phyloP scores from a whole-genome alignment of 2,888 invertebrate genomes.

The Mythimna albipuncta region DNA sequence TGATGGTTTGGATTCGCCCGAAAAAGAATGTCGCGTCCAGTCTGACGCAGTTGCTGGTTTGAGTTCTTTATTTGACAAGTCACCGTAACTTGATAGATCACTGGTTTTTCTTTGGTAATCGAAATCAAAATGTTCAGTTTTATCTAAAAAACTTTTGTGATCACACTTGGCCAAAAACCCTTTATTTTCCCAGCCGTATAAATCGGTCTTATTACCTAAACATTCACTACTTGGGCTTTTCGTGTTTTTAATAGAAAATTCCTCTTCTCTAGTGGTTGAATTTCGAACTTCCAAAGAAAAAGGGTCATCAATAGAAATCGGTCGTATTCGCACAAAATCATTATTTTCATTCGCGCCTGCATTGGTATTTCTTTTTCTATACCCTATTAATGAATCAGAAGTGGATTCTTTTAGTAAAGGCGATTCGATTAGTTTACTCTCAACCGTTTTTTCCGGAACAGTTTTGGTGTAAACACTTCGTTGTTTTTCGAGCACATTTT shows the following conservation, averaged over 20 bases:
- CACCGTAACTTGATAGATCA: constrained; percentile 69
- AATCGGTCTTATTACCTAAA: constrained; percentile 86
- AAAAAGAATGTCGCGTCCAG: constrained; percentile 82
- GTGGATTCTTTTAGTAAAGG: constrained; percentile 86
- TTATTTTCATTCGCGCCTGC: constrained; percentile 74
- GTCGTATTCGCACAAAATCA: constrained; percentile 82
- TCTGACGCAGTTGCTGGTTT: constrained; percentile 72
- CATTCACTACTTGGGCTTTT: constrained; percentile 86
- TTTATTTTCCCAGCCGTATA: constrained; percentile 90
- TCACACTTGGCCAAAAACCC: constrained; percentile 86
- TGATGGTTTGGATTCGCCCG: constrained; percentile 82
- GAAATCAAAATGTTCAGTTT: constrained; percentile 71
- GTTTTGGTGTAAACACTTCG: constrained; percentile 62
- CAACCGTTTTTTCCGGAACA: constrained; percentile 70
- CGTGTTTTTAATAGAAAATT: constrained; percentile 71
- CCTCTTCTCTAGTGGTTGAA: constrained; percentile 69
- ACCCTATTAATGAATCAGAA: constrained; percentile 86
- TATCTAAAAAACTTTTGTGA: constrained; percentile 73
- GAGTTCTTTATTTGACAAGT: constrained; percentile 67
- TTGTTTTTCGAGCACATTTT: constrained; percentile 64
- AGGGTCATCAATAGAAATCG: constrained; percentile 88
- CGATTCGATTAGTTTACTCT: constrained; percentile 78
- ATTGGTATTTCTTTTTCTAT: constrained; percentile 77
- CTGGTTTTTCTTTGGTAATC: constrained; percentile 72
- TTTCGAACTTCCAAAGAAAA: constrained; percentile 83